These are phyloP conservation scores for Molorchus minor DNA, from an alignment of 2,888 invertebrate genomes.

Conservation along the genomic window DNA sequence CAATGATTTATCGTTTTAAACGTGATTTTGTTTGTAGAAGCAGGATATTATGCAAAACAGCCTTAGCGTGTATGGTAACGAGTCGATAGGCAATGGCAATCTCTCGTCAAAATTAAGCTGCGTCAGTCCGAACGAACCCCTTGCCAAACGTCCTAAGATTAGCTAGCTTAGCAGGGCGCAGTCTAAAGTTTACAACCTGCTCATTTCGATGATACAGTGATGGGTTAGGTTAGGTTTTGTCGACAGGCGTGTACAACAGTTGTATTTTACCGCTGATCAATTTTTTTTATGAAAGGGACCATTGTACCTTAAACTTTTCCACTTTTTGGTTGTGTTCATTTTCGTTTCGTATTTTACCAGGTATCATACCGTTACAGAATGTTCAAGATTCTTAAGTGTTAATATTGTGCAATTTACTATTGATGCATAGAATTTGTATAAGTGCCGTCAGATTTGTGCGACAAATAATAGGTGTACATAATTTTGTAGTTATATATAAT, in stretches of 20 bases:
- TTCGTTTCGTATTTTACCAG: conserved; percentile 5
- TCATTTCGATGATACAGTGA: conserved; percentile 44
- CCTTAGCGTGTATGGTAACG: conserved; percentile 56
- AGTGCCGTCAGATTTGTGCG: conserved; percentile 59
- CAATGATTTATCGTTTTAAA: too few relatives aligned
- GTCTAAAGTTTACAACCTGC: conserved; percentile 50
- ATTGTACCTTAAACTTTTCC: conserved; percentile 9
- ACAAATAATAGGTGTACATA: conserved; percentile 58
- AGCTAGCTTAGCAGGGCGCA: conserved; percentile 59
- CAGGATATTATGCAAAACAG: conserved; percentile 60
- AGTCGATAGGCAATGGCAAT: conserved; percentile 47
- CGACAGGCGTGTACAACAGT: conserved; percentile 28
- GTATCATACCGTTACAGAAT: conserved; percentile 23
- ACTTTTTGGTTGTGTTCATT: conserved; percentile 14
- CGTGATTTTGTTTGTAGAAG: conserved; percentile 53
- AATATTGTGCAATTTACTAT: conserved; percentile 54
- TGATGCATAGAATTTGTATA: conserved; percentile 45
- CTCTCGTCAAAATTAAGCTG: conserved; percentile 54
- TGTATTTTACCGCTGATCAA: background rate
- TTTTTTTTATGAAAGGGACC: conserved; percentile 20
- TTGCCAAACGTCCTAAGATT: conserved; percentile 61
- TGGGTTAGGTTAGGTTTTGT: conserved; percentile 22
- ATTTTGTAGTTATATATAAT: conserved; percentile 45
- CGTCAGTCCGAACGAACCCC: conserved; percentile 58
- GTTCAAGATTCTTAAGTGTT: conserved; percentile 43